Conservation (phyloP, 2,797 vertebrate genomes). For the Parotocinclus haroldoi region DNA sequence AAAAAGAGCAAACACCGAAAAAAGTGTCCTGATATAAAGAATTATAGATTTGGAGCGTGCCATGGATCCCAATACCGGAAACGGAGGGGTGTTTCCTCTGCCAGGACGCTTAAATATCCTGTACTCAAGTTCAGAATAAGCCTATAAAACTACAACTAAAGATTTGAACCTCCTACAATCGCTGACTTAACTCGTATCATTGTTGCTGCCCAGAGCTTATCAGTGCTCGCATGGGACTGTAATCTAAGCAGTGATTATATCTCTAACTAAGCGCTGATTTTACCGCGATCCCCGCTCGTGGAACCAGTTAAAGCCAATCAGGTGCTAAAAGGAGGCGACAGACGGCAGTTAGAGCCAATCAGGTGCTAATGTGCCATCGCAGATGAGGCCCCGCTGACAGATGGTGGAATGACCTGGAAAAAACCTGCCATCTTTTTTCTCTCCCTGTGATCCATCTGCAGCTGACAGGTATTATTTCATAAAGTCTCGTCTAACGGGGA, state of each 20-base stretch:
- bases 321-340: constrained; percentile 36
- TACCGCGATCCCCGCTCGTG: constrained; percentile 44
- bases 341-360: constrained; percentile 91
- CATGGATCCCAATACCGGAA: too few species aligned
- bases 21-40: too few species aligned
- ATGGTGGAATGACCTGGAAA: constrained; percentile 84
- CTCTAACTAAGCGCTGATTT: constrained; percentile 79
- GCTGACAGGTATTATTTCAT: constrained; percentile 98
- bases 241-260: constrained; percentile 80
- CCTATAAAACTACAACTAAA: background rate
- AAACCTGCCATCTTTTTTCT: constrained; percentile 85
- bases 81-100: too few species aligned
- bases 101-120: background rate
- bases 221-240: background rate
- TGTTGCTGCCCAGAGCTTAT: background rate
- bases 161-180: background rate
- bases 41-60: too few species aligned
- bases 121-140: too few species aligned
- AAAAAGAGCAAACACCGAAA: too few species aligned
- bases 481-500: constrained; percentile 83
- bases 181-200: background rate
- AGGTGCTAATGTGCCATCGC: constrained; percentile 86
- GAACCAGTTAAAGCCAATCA: constrained; percentile 54
- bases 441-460: constrained; percentile 84
- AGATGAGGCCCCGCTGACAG: constrained; percentile 72